A percentile compares a stretch with the other conserved stretches of the same genome.
These are phyloP conservation scores for Acronicta alni DNA, from an alignment of 2,888 invertebrate genomes.

Conservation along the genomic window DNA sequence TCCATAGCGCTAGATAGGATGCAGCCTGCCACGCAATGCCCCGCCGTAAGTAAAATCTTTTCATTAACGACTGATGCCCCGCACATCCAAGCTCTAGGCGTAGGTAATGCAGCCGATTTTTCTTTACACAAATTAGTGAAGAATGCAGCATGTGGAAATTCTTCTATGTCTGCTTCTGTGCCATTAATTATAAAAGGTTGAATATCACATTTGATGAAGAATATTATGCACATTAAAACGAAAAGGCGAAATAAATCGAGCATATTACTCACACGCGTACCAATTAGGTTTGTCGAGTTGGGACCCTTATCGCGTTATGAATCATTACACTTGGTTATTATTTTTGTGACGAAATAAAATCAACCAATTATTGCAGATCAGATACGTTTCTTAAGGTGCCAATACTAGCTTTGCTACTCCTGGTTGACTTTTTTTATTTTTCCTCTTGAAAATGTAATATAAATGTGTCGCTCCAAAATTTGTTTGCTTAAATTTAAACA, in stretches of 20 bases:
- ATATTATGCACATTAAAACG: neutral
- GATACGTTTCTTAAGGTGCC: too few species aligned
- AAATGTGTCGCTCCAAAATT: too few species aligned
- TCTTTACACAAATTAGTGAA: constrained; percentile 34
- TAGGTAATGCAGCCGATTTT: fast-evolving
- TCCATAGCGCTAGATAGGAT: fast-evolving
- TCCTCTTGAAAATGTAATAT: too few species aligned
- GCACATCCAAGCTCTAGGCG: constrained; percentile 50
- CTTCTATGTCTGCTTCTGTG: constrained; percentile 26
- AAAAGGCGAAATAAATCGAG: neutral
- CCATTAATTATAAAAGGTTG: constrained; percentile 54
- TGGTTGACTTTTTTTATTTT: too few species aligned
- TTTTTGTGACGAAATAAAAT: neutral
- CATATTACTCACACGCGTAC: neutral
- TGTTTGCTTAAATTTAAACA: too few species aligned
- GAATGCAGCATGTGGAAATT: constrained; percentile 54
- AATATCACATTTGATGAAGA: constrained; percentile 31
- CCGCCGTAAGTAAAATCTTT: constrained; percentile 61
- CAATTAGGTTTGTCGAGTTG: neutral
- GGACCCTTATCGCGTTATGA: constrained; percentile 23
- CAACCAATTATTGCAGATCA: too few species aligned
- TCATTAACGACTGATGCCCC: constrained; percentile 67
- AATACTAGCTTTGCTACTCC: too few species aligned
- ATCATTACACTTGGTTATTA: constrained; percentile 5
- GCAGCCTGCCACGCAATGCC: constrained; percentile 58